These are phyloP conservation scores for Struthio camelus DNA, from an alignment of 2,113 vertebrate species.

Conservation along the genomic window DNA sequence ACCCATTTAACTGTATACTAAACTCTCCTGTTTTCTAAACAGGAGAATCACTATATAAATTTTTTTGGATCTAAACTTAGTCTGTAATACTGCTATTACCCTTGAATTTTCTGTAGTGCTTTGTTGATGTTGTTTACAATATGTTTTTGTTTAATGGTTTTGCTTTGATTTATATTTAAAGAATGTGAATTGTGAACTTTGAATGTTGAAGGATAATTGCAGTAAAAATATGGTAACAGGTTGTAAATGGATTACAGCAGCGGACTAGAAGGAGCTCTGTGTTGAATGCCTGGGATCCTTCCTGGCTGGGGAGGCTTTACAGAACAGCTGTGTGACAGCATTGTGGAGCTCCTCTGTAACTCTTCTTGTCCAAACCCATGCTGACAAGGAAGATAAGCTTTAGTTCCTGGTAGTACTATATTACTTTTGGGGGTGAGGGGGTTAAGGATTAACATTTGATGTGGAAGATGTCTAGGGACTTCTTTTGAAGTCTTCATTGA, in stretches of 20 bases:
- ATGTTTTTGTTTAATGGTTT: neutral
- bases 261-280: neutral
- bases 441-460: neutral
- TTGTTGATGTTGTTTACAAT: neutral
- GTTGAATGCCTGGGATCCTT: neutral
- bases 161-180: neutral
- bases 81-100: neutral
- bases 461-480: neutral
- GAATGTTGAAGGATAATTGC: neutral
- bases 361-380: neutral
- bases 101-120: neutral
- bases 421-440: neutral
- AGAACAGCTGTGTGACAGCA: neutral
- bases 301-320: neutral
- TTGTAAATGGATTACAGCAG: neutral
- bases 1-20: neutral
- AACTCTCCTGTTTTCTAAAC: neutral
- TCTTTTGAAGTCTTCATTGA: neutral
- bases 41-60: neutral
- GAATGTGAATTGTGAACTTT: neutral
- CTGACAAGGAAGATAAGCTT: neutral
- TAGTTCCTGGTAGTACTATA: neutral
- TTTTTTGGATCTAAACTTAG: neutral
- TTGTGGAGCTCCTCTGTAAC: neutral
- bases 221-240: neutral